phyloP scores from a whole-genome alignment of 2,888 invertebrate genomes.

The Oligia strigilis region DNA sequence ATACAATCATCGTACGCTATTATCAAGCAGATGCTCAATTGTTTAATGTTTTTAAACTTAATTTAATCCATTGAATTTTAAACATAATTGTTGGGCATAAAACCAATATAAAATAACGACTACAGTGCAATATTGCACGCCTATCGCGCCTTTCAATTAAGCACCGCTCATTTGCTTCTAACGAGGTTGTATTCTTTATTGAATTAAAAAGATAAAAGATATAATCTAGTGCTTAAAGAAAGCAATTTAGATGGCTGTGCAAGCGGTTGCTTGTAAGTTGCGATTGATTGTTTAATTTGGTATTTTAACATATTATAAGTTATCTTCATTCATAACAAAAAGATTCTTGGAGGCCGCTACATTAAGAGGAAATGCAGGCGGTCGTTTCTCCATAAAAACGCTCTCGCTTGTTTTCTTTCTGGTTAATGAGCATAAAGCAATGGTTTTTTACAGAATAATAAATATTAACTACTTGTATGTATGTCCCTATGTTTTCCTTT shows the following conservation, averaged over 20 bases:
- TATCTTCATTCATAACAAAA: neutral
- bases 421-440: no score
- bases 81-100: neutral
- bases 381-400: no score
- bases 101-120: neutral
- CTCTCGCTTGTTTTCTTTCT: no score
- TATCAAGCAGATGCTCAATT: neutral
- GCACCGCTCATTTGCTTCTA: constrained; percentile 1
- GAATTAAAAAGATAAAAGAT: constrained; percentile 15
- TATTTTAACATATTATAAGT: neutral
- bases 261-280: neutral
- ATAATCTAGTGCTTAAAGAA: constrained; percentile 4
- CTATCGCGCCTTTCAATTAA: constrained; percentile 22
- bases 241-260: constrained; percentile 1
- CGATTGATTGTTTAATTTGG: neutral
- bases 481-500: no score
- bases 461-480: no score
- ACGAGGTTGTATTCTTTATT: constrained; percentile 26
- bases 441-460: no score
- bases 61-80: neutral
- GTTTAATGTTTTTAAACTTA: neutral
- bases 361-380: no score
- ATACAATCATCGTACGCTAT: neutral
- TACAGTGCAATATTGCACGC: neutral
- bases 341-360: neutral